These are phyloP conservation scores for Vespertilio murinus DNA, from an alignment of 2,797 vertebrate genomes.

Conservation along the genomic window DNA sequence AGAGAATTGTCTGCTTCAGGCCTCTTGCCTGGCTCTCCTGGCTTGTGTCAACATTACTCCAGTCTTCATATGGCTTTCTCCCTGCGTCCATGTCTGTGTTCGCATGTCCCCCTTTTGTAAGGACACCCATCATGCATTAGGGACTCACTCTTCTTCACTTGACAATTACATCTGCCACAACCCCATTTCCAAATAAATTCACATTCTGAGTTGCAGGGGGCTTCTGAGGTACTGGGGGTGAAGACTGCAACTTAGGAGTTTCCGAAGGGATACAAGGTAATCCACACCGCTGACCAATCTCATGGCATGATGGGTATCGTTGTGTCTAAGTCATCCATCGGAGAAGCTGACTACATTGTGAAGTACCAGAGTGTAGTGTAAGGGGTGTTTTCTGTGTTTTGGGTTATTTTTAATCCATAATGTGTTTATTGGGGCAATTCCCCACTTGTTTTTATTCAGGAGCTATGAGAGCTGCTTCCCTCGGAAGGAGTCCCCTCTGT, in stretches of 20 bases:
- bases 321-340: background rate
- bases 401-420: background rate
- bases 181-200: background rate
- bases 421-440: background rate
- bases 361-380: background rate
- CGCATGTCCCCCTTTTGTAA: background rate
- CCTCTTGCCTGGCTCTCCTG: background rate
- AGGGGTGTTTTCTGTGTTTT: background rate
- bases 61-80: background rate
- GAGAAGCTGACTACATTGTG: background rate
- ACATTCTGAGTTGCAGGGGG: background rate
- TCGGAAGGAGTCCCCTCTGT: background rate
- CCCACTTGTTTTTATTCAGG: background rate
- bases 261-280: background rate
- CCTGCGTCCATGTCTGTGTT: background rate
- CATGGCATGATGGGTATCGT: background rate
- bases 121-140: background rate
- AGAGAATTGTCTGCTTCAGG: background rate
- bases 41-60: background rate
- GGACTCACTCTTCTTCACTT: background rate
- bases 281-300: background rate
- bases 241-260: background rate
- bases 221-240: background rate
- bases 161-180: background rate
- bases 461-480: background rate